Evolutionary conservation across 2,888 invertebrate species (phyloP).

Genomic region (Villa cingulata): DNA sequence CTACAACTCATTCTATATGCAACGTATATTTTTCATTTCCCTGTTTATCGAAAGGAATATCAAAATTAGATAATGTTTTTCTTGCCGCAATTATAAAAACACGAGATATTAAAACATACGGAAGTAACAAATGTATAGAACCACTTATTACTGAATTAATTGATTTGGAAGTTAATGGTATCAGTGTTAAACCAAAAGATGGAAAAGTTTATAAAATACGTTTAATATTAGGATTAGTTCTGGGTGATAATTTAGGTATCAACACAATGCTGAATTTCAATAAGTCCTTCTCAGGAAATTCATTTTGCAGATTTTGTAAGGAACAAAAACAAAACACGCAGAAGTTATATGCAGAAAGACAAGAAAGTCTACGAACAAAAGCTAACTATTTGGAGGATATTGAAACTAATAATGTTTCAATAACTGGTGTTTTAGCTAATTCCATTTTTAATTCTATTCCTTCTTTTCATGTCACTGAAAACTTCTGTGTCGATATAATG

Average conservation of each 20-base stretch:
- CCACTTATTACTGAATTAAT: not conserved
- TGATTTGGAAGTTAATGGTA: not conserved
- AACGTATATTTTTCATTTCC: constrained; percentile 8
- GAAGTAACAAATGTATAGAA: constrained; percentile 4
- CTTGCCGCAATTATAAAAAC: constrained; percentile 4
- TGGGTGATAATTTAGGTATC: not conserved
- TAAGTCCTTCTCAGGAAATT: too few relatives aligned
- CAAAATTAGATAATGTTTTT: constrained; percentile 5
- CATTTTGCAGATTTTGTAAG: too few relatives aligned
- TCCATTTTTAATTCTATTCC: constrained; percentile 17
- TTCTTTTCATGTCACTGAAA: constrained; percentile 17
- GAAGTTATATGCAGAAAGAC: too few relatives aligned
- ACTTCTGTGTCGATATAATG: constrained; percentile 16
- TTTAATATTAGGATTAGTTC: not conserved
- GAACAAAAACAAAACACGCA: too few relatives aligned
- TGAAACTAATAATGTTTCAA: too few relatives aligned
- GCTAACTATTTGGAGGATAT: too few relatives aligned
- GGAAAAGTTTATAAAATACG: not conserved
- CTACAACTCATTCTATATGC: not conserved
- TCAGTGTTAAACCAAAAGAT: not conserved
- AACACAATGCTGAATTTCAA: too few relatives aligned
- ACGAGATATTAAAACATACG: constrained; percentile 3
- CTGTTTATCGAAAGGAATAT: constrained; percentile 4
- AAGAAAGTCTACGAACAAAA: too few relatives aligned
- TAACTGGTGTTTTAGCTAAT: not conserved